These are phyloP conservation scores for Tubiluchus corallicola DNA, from an alignment of 2,888 invertebrate genomes.

Conservation along the genomic window DNA sequence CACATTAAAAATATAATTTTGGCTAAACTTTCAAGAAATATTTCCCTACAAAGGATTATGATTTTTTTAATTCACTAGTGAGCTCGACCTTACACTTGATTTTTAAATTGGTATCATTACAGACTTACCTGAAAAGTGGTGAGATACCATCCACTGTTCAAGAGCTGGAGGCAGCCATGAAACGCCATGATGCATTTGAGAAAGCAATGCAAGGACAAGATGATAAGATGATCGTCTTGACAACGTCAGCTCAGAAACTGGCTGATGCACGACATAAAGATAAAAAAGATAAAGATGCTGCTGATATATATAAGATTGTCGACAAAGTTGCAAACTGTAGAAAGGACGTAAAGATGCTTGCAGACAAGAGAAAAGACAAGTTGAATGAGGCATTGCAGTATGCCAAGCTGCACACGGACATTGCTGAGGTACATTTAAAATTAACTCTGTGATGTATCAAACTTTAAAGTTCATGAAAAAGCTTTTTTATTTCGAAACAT, in stretches of 20 bases:
- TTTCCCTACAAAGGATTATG: no score
- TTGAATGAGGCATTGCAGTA: neutral
- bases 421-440: neutral
- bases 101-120: neutral
- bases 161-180: constrained; percentile 68
- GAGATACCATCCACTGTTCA: constrained; percentile 37
- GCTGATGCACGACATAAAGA: constrained; percentile 72
- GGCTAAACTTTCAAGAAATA: no score
- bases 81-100: no score
- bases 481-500: neutral
- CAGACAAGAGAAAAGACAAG: neutral
- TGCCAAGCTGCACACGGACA: neutral
- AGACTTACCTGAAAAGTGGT: constrained; percentile 22
- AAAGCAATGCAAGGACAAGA: constrained; percentile 70
- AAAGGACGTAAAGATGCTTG: neutral
- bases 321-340: constrained; percentile 39
- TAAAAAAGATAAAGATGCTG: constrained; percentile 62
- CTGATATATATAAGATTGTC: constrained; percentile 53
- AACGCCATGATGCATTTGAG: constrained; percentile 87
- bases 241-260: constrained; percentile 70
- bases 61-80: no score
- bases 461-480: neutral
- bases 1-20: no score
- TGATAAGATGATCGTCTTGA: constrained; percentile 49
- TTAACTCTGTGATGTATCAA: neutral